Evolutionary conservation across 2,113 vertebrate species (phyloP).

Genomic region (Cyprinus carpio): DNA sequence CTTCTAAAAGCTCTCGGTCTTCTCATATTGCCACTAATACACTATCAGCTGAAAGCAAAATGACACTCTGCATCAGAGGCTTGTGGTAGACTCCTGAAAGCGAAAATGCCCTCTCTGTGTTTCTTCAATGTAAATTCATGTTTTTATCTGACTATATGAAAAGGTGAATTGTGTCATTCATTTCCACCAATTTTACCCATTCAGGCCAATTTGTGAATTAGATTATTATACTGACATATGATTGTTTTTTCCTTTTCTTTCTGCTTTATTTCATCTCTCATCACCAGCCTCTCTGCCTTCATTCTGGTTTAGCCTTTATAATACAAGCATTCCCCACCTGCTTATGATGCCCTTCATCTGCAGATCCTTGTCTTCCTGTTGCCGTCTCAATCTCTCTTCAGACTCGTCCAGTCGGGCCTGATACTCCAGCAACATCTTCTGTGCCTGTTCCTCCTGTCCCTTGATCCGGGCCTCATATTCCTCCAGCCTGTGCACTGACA

Average conservation of each 20-base stretch:
- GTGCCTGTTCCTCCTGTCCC: slow-evolving; percentile 93
- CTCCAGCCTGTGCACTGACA: slow-evolving; percentile 95
- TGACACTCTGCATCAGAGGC: neutral
- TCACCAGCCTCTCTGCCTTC: neutral
- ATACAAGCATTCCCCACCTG: slow-evolving; percentile 75
- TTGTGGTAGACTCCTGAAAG: neutral
- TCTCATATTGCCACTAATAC: slow-evolving; percentile 8
- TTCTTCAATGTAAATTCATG: neutral
- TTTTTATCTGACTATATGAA: neutral
- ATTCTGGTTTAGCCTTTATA: too few relatives aligned
- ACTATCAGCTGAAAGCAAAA: neutral
- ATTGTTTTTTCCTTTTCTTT: neutral
- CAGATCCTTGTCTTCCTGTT: slow-evolving; percentile 98
- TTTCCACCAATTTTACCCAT: neutral
- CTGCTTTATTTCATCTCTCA: neutral
- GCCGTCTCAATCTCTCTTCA: slow-evolving; percentile 90
- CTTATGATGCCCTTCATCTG: slow-evolving; percentile 99
- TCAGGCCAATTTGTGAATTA: neutral
- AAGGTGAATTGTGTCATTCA: neutral
- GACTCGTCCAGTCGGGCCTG: slow-evolving; percentile 96
- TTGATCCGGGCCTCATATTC: slow-evolving; percentile 94
- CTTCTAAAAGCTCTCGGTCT: neutral
- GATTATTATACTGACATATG: neutral
- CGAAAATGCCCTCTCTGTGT: neutral
- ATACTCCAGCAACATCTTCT: slow-evolving; percentile 96